Conservation (phyloP, 2,113 vertebrate genomes). For the Danio rerio region DNA sequence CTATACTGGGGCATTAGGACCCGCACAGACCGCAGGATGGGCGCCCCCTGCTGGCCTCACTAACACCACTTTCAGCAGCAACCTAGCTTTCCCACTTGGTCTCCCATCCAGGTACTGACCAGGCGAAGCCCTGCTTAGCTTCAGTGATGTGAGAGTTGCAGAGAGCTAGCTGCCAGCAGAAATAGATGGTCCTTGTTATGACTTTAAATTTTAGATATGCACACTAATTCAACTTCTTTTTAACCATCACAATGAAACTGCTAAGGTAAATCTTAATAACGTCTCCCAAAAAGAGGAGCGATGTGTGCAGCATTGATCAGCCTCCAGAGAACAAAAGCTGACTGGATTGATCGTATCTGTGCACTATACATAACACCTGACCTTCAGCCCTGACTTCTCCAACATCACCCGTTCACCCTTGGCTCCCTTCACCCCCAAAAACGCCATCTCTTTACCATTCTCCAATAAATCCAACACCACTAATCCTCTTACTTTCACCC, state of each 20-base stretch:
- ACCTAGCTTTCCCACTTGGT: no score
- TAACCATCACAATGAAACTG: background rate
- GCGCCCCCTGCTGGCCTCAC: no score
- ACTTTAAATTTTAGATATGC: no score
- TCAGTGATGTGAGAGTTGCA: no score
- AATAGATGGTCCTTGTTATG: no score
- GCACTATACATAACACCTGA: conserved; percentile 37
- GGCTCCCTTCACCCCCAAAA: conserved; percentile 13
- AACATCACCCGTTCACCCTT: conserved; percentile 8
- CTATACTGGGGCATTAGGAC: no score
- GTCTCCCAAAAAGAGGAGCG: background rate
- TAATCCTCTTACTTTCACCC: conserved; percentile 15
- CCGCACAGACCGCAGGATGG: no score
- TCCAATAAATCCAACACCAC: background rate
- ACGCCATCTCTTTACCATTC: background rate
- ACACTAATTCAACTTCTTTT: no score
- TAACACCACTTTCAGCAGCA: no score
- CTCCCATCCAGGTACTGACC: no score
- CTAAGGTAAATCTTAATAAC: background rate
- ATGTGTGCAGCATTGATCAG: background rate
- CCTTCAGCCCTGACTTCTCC: conserved; percentile 33
- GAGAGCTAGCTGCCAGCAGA: no score
- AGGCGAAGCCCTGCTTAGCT: no score
- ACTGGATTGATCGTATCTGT: background rate
- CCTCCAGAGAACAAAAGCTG: background rate